These are phyloP conservation scores for Corythaeola cristata DNA, from an alignment of 2,113 vertebrate genomes.

Conservation along the genomic window DNA sequence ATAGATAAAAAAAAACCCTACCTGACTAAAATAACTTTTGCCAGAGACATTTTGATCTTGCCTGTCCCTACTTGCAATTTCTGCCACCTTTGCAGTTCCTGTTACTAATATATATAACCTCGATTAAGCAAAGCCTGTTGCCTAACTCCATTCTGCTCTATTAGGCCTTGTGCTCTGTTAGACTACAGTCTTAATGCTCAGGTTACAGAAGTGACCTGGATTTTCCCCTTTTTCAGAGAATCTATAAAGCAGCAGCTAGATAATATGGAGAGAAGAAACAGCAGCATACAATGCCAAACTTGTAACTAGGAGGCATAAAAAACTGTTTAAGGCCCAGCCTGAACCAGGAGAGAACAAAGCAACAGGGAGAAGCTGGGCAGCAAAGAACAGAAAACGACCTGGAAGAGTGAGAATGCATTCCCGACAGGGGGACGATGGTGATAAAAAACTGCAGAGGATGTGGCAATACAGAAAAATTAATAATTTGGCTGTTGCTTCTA, in stretches of 20 bases:
- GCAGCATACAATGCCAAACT: not conserved
- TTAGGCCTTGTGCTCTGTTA: not conserved
- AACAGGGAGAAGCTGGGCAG: not conserved
- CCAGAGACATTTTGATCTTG: conserved; percentile 40
- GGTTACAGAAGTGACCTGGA: not conserved
- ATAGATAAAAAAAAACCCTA: conserved; percentile 16
- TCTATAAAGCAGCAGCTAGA: not conserved
- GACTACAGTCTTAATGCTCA: not conserved
- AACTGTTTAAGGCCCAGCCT: not conserved
- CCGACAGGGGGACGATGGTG: not conserved
- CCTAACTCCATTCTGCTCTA: no score
- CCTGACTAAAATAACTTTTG: conserved; percentile 52
- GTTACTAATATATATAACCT: conserved; percentile 19
- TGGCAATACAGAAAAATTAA: not conserved
- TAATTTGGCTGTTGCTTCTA: not conserved
- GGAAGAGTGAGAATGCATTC: not conserved
- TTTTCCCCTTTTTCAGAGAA: conserved; percentile 26
- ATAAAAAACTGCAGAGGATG: not conserved
- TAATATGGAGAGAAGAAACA: not conserved
- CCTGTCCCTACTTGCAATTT: conserved; percentile 10
- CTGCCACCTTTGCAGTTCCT: conserved; percentile 18
- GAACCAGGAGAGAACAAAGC: not conserved
- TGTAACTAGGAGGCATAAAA: not conserved
- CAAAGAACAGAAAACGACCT: not conserved
- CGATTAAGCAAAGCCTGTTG: conserved; percentile 46